A percentile compares a stretch with the other conserved stretches of the same genome.
Conservation (phyloP, 1,140 invertebrate genomes). For the Helicorthomorpha holstii region DNA sequence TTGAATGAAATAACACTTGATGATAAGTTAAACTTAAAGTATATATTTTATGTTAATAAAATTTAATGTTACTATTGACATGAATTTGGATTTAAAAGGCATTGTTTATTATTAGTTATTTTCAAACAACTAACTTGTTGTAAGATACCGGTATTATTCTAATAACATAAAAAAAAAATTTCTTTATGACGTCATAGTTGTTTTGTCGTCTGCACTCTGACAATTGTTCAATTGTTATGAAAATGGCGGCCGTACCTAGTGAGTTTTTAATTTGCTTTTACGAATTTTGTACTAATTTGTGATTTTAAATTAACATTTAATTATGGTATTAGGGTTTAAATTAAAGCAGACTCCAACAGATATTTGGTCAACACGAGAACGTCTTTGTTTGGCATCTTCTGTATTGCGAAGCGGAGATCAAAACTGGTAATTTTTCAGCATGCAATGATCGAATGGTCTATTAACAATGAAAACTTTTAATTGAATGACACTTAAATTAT, state of each 20-base stretch:
- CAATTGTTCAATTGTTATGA: background rate
- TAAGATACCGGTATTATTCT: too few species aligned
- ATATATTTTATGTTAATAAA: too few species aligned
- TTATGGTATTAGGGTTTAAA: conserved; percentile 23
- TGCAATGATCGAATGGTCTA: conserved; percentile 16
- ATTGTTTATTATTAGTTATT: too few species aligned
- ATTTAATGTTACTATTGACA: too few species aligned
- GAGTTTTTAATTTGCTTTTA: background rate
- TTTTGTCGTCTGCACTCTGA: too few species aligned
- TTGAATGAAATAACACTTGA: too few species aligned
- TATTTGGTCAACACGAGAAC: conserved; percentile 66
- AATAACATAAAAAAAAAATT: too few species aligned
- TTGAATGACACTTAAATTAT: conserved; percentile 1
- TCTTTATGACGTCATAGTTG: too few species aligned
- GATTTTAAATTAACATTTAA: background rate
- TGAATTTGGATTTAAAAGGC: too few species aligned
- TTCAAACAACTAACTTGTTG: too few species aligned
- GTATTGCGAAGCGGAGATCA: conserved; percentile 77
- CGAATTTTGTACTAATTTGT: background rate
- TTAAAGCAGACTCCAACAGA: conserved; percentile 54
- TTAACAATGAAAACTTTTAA: conserved; percentile 3
- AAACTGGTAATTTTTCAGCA: conserved; percentile 47
- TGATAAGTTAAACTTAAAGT: too few species aligned
- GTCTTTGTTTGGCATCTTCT: conserved; percentile 66
- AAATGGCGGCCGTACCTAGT: background rate